Base-by-base conservation (phyloP, 2,797 vertebrate genomes). In the Momotus momota region DNA sequence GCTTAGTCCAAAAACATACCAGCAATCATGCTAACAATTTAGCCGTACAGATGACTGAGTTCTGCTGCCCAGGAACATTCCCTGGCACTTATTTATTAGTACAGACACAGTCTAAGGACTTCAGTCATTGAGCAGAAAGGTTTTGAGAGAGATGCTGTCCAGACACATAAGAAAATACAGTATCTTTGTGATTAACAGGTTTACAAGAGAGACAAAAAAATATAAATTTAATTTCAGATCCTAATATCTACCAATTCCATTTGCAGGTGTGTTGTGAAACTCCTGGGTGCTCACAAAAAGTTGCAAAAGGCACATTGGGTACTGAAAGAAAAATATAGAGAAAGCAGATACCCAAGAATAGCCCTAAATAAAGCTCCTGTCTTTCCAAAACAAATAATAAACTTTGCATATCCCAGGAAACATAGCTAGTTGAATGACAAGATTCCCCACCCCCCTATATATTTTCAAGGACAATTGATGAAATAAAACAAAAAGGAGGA, bases 341-440 rank as follows among this genome's bases (percentile, higher is more conserved):
- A 90, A 43, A 88, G 43, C 67, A 89, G 33, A 88, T 94, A 83
- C 62, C 85, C 75, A 94, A 94, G 91, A 94, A 95, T 94, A 96
- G 91, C 87, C 22, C 35, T 81, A 91, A 33, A 86, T 69, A 94
- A 81, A 65, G 45, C 45, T 93, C 51, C 65, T 12, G 14, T 83
- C 85, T 96, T 96, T 97, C 95, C 95, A 97, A 96, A 97, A 95
- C 96, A 95, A 97, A 96, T 84, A 94, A 87, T 72, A 97, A 97
- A 91, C 89, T 91, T 91, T 93, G 58, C 66, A 97, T 96, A 93
- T 93, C 94, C 96, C 89, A 93, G 95, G 96, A 94, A 96, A 96
- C 91, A 88, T 6, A 15, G 33, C 26, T 22, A 88, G 58, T 49
- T 83, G 80, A 91, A 93, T 81, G 77, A 86, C 79, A 93, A 73